These are phyloP conservation scores for Trematomus bernacchii DNA, from an alignment of 2,797 vertebrate genomes.

Conservation along the genomic window DNA sequence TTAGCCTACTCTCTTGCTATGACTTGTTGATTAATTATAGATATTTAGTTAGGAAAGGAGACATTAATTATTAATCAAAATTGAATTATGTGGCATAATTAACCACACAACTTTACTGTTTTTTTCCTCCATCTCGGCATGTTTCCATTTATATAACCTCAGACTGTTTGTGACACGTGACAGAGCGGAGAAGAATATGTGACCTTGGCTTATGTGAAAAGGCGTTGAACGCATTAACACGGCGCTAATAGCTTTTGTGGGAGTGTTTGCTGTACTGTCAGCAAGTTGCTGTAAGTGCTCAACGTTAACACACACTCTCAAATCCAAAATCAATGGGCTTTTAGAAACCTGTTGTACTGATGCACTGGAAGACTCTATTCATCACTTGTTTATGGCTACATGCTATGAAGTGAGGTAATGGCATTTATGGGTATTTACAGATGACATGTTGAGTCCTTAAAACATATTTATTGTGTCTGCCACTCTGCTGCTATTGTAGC, in stretches of 20 bases:
- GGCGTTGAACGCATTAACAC: constrained; percentile 74
- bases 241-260: constrained; percentile 74
- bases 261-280: constrained; percentile 76
- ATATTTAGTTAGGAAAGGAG: constrained; percentile 99
- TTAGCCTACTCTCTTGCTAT: constrained; percentile 92
- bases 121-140: constrained; percentile 52
- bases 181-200: constrained; percentile 54
- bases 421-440: constrained; percentile 85
- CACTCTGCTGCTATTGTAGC: constrained; percentile 74
- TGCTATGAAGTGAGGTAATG: constrained; percentile 85
- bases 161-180: constrained; percentile 71
- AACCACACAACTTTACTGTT: constrained; percentile 88
- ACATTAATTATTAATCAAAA: constrained; percentile 99
- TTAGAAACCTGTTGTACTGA: constrained; percentile 90
- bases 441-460: constrained; percentile 83
- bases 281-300: constrained; percentile 78
- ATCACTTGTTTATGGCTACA: constrained; percentile 93
- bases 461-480: constrained; percentile 82
- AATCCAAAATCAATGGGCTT: constrained; percentile 82
- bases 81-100: constrained; percentile 97
- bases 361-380: constrained; percentile 95
- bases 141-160: constrained; percentile 67
- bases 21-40: constrained; percentile 99
- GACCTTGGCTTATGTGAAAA: constrained; percentile 79
- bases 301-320: constrained; percentile 68